Evolutionary conservation across 2,888 invertebrate species (phyloP), one percentile per base, ranked within the genome.

Genomic region (Rosalia funebris): DNA sequence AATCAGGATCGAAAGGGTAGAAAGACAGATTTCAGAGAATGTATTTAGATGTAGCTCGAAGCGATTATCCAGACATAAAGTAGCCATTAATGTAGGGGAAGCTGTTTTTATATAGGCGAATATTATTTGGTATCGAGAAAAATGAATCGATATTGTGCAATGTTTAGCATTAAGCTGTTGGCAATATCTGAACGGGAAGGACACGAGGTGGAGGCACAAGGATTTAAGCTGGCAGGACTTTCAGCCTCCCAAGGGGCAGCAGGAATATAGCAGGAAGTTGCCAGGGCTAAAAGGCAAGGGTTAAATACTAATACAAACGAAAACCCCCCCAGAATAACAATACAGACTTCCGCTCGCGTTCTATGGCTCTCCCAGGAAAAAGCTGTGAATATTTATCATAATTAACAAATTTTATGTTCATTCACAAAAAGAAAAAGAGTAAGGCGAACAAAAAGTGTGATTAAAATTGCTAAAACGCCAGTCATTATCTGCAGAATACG

Each of bases 371-470:
- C 81, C 75, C 79, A 81, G 82, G 81, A 81, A 82, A 82, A 82
- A 81, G 80, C 80, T 76, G 80, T 77, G 81, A 81, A 81, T 82
- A 82, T 82, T 82, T 82, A 82, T 82, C 81, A 82, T 81, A 81
- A 82, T 82, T 82, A 82, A 82, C 81, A 80, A 81, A 79, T 81
- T 82, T 82, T 79, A 81, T 80, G 79, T 75, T 76, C 75, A 75
- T 72, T 71, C 71, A 74, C 73, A 77, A 77, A 78, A 78, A 77
- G 77, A 77, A 79, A 77, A 77, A 76, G 77, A 74, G 74, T 68
- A 75, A 72, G 74, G 73, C 73, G 73, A 78, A 77, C 77, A 77
- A 78, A 78, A 78, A 78, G 77, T 77, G 71, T 75, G 73, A 77
- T 77, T 77, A 77, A 77, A 79, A 77, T 78, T 77, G 71, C 73